Evolutionary conservation across 2,797 vertebrate genomes (phyloP), one percentile per base, ranked within the genome.

Genomic region (Sphenopsis melanotis): DNA sequence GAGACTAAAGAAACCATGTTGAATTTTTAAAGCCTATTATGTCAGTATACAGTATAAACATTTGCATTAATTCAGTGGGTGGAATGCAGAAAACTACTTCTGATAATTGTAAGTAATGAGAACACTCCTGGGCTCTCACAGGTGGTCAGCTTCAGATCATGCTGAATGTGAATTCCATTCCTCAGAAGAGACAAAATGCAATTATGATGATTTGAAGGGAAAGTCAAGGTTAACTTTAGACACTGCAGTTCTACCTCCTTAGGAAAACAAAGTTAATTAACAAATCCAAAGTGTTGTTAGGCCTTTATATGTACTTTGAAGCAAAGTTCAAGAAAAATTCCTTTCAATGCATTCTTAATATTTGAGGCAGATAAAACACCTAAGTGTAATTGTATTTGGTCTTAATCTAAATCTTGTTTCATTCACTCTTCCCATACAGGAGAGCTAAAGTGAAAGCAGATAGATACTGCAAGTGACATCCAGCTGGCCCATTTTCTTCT

Each of bases 401-500:
- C 61, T 93, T 93, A 87, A 93, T 22, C 53, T 93, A 57, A 65
- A 50, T 92, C 34, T 72, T 94, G 3, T 94, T 86, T 95, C 29
- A 39, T 72, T 96, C 96, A 24, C 12, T 90, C 21, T 94, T 88
- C 86, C 89, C 77, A 60, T 94, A 68, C 92, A 99, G 99, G 98
- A 99, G 99, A 98, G 98, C 99, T 94, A 99, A 99, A 98, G 98
- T 99, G 98, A 99, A 99, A 98, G 99, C 99, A 2, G 99, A 99
- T 96, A 96, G 99, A 97, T 99, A 99, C 97, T 99, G 99, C 98
- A 99, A 99, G 97, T 99, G 97, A 99, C 90, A 91, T 47, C 68
- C 65, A 49, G 39, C 36, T 64, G 39, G 34, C 49, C 34, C 17
- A 5, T 71, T 70, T 93, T 70, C 77, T 84, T 89, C 82, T 88